Conservation (phyloP, 2,888 invertebrate genomes). For the Therioaphis trifolii region DNA sequence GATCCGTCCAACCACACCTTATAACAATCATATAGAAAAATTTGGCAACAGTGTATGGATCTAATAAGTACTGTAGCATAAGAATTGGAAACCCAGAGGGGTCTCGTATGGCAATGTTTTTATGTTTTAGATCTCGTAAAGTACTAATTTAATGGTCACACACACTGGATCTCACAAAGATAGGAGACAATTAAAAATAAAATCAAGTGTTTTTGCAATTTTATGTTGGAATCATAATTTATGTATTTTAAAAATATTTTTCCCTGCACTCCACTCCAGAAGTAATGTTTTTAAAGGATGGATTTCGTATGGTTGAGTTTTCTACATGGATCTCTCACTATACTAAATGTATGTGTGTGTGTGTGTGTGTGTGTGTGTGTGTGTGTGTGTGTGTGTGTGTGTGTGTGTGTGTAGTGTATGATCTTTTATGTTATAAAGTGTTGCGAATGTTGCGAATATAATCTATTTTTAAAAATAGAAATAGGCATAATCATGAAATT, state of each 20-base stretch:
- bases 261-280: not conserved
- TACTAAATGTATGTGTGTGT: not conserved
- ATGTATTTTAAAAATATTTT: not conserved
- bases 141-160: not conserved
- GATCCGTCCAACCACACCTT: not conserved
- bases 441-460: no score
- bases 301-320: not conserved
- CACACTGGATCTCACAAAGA: conserved; percentile 6
- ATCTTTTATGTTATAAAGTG: no score
- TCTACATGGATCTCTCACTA: not conserved
- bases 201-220: not conserved
- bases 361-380: no score
- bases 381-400: no score
- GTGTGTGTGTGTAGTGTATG: no score
- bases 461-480: conserved; percentile 6
- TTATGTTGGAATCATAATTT: not conserved
- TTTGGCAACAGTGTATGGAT: no score
- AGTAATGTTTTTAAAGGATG: not conserved
- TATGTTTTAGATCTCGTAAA: conserved; percentile 3
- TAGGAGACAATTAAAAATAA: not conserved
- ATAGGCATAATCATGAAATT: conserved; percentile 12
- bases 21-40: conserved; percentile 7
- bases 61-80: not conserved
- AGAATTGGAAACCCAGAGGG: not conserved
- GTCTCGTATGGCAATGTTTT: conserved; percentile 3